A percentile compares a stretch with the other conserved stretches of the same genome.
These are phyloP conservation scores for Latrodectus geometricus DNA, from an alignment of 1,140 invertebrate genomes.

Conservation along the genomic window DNA sequence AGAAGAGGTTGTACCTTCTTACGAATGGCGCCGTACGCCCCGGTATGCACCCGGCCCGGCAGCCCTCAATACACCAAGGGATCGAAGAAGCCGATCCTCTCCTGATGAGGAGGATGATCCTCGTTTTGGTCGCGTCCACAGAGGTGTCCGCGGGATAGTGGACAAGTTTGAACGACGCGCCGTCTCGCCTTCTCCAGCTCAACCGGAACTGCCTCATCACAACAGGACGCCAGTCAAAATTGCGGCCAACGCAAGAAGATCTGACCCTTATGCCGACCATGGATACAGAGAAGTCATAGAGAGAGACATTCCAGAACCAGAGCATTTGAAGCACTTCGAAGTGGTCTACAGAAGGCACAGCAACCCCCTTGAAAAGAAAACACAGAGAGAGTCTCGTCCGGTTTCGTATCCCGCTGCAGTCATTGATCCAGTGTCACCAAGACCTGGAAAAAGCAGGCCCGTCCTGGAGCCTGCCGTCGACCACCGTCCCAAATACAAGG, in stretches of 20 bases:
- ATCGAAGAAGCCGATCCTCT: conserved; percentile 51
- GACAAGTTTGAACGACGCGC: conserved; percentile 54
- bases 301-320: neutral
- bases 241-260: conserved; percentile 23
- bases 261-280: neutral
- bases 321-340: conserved; percentile 33
- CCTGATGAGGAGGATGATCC: conserved; percentile 52
- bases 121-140: conserved; percentile 2
- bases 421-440: conserved; percentile 52
- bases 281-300: neutral
- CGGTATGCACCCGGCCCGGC: conserved; percentile 5
- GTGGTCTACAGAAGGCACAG: conserved; percentile 58
- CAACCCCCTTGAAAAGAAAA: conserved; percentile 54
- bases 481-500: conserved; percentile 50
- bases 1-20: conserved; percentile 57
- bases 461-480: conserved; percentile 16
- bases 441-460: conserved; percentile 24
- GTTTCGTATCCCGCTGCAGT: conserved; percentile 56
- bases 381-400: conserved; percentile 36
- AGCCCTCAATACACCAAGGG: neutral
- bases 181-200: conserved; percentile 14
- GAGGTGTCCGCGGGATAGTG: conserved; percentile 49
- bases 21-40: conserved; percentile 37
- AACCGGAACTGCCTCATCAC: neutral
- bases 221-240: conserved; percentile 37